Evolutionary conservation across 2,797 vertebrate genomes (phyloP), one percentile per base, ranked within the genome.

Genomic region (Micromesistius poutassou): DNA sequence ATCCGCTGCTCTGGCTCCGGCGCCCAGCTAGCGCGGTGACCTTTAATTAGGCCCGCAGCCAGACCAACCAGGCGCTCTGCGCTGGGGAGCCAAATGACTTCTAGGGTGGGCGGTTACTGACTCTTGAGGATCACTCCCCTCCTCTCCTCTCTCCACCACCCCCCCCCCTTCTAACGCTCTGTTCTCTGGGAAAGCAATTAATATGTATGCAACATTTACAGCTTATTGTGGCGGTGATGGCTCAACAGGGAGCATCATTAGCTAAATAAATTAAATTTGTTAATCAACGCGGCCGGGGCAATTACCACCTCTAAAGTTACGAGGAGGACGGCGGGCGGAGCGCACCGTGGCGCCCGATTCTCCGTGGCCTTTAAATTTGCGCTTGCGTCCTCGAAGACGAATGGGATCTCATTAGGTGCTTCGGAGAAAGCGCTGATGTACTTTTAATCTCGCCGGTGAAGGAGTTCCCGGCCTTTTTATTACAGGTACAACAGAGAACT

Each of bases 41-140:
- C 90, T 91, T 92, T 92, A 91, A 91, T 92, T 92, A 90, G 81
- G 81, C 80, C 8, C 80, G 76, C 62, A 74, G 83, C 87, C 87
- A 86, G 81, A 88, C n/a, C 22, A 9, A 25, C n/a, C 25, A 22
- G 2, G 22, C 7, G 40, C 13, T 16, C 40, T 13, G 12, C 12
- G 40, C 13, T 42, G 40, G n/a, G 19, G n/a, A 25, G 22, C 38
- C 38, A 25, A n/a, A 62, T 62, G 19, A 62, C 50, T 62, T 62
- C 19, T 62, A 7, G 55, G 55, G 40, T n/a, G 82, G n/a, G 2
- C 22, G 76, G 81, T 76, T 77, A 75, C 81, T 82, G 31, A 14
- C 72, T 78, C 78, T 83, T 36, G 25, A 31, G 46, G 78, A 83
- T 77, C 80, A 55, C 72, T 38, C 75, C 55, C 74, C 50, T 70